Conservation (phyloP, 1,140 invertebrate species). For the Andricus grossulariae region DNA sequence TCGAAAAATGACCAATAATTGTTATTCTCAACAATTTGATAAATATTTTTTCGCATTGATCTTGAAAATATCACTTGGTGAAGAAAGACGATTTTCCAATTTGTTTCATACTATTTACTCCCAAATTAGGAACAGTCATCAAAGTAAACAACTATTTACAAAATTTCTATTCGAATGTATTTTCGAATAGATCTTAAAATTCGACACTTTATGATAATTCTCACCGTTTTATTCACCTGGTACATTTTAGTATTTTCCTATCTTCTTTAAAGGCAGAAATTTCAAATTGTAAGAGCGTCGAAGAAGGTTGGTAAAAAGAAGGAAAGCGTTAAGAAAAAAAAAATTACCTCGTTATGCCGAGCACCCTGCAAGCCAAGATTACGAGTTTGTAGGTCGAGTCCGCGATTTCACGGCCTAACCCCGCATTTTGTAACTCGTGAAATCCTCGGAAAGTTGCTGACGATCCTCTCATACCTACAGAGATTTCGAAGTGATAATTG, state of each 20-base stretch:
- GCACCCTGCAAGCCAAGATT: constrained; percentile 50
- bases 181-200: too few species aligned
- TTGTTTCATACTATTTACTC: too few species aligned
- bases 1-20: too few species aligned
- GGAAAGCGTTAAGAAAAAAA: constrained; percentile 35
- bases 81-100: too few species aligned
- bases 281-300: constrained; percentile 34
- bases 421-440: constrained; percentile 33
- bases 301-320: constrained; percentile 32
- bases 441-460: constrained; percentile 32
- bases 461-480: constrained; percentile 37
- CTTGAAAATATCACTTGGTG: too few species aligned
- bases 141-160: too few species aligned
- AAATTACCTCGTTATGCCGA: constrained; percentile 57
- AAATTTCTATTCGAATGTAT: constrained; percentile 37
- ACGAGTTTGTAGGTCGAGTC: constrained; percentile 45
- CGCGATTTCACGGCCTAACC: constrained; percentile 48
- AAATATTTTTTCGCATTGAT: too few species aligned
- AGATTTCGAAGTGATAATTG: constrained; percentile 32
- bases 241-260: constrained; percentile 37
- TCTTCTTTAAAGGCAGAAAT: constrained; percentile 41
- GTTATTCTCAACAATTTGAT: too few species aligned
- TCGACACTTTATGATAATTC: constrained; percentile 16
- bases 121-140: too few species aligned
- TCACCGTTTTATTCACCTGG: constrained; percentile 41